Conservation (phyloP, 2,113 vertebrate genomes). For the Philantomba maxwellii region DNA sequence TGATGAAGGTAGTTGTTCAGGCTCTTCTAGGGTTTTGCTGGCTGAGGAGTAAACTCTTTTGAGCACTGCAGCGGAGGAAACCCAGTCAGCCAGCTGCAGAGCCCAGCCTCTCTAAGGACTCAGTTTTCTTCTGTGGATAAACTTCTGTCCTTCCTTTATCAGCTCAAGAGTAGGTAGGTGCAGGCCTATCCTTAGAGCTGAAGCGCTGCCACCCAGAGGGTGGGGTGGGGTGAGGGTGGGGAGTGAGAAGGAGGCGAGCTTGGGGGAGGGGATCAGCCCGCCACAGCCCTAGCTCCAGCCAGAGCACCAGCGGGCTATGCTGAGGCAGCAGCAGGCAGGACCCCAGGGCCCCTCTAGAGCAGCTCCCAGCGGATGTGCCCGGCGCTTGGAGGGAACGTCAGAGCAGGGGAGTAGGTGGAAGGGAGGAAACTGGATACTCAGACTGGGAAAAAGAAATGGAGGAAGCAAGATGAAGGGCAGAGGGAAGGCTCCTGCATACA, state of each 20-base stretch:
- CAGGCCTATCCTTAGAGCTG: not conserved
- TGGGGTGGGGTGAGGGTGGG: no score
- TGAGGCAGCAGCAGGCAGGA: not conserved
- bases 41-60: not conserved
- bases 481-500: slow-evolving; percentile 78
- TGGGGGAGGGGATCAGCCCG: not conserved
- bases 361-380: no score
- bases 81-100: not conserved
- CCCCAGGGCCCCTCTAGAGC: not conserved
- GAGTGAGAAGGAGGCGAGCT: not conserved
- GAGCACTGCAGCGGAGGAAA: not conserved
- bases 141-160: not conserved
- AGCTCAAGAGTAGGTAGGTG: not conserved
- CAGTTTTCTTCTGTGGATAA: not conserved
- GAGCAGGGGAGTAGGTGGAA: not conserved
- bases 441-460: not conserved
- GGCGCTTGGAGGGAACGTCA: not conserved
- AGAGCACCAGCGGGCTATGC: not conserved
- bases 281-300: not conserved
- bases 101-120: not conserved
- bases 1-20: not conserved
- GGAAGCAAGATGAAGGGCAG: not conserved
- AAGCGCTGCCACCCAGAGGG: not conserved
- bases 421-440: not conserved
- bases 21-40: not conserved